Percentiles rank a stretch among this genome's conserved stretches.
phyloP scores from a whole-genome alignment of 2,888 invertebrate species.

The Diaperis boleti region DNA sequence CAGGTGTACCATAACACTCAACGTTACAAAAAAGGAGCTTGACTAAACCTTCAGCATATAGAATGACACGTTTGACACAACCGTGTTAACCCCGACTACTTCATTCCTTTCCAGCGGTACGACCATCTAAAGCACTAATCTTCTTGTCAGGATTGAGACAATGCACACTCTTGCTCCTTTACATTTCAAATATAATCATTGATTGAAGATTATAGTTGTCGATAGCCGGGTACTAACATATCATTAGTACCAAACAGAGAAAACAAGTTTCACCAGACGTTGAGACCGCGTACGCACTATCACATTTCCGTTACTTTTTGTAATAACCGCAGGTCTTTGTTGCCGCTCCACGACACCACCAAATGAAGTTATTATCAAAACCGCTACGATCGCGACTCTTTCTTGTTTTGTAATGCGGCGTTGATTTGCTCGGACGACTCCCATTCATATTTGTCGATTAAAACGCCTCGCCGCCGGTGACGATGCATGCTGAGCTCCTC shows the following conservation, averaged over 20 bases:
- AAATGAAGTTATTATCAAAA: conserved; percentile 2
- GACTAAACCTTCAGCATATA: background rate
- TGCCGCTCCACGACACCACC: background rate
- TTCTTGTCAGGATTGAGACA: background rate
- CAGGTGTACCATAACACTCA: no score
- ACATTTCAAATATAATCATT: background rate
- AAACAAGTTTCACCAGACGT: background rate
- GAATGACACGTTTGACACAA: background rate
- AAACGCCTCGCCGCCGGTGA: conserved; percentile 21
- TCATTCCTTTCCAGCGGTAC: background rate
- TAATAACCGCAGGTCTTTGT: no score
- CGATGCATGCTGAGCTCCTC: conserved; percentile 18
- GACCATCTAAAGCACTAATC: background rate
- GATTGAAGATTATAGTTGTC: background rate
- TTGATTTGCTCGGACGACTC: no score
- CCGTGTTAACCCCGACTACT: background rate
- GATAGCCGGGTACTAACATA: background rate
- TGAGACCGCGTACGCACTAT: no score
- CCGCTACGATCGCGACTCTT: background rate
- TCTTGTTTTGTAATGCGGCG: conserved; percentile 1
- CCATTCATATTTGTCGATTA: conserved; percentile 26
- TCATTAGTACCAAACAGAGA: background rate
- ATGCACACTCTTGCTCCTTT: background rate
- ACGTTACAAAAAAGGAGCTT: no score
- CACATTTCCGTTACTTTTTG: no score